These are phyloP conservation scores for Orchestes rusci DNA, from an alignment of 2,888 invertebrate species.

Conservation along the genomic window DNA sequence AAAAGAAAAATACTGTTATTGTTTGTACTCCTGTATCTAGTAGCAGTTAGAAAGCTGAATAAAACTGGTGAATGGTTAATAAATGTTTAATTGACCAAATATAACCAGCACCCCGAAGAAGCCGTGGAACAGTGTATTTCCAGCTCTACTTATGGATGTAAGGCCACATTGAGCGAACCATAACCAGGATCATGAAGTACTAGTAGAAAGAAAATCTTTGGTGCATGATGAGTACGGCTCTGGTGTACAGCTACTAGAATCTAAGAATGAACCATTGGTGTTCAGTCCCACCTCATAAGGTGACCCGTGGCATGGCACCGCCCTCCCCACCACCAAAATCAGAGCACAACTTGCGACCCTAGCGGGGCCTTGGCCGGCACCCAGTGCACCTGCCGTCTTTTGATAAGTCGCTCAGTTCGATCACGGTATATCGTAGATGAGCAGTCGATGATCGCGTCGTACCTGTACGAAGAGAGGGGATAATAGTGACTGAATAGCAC, in stretches of 20 bases:
- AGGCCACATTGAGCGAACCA: no score
- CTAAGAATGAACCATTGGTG: conserved; percentile 23
- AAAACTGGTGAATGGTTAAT: no score
- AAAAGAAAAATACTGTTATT: no score
- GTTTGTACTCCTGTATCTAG: no score
- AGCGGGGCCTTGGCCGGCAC: conserved; percentile 30
- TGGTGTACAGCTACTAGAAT: conserved; percentile 8
- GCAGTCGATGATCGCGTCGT: conserved; percentile 18
- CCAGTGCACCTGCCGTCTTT: conserved; percentile 22
- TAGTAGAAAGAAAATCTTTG: no score
- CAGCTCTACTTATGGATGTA: no score
- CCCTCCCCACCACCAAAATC: conserved; percentile 24
- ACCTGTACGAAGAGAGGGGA: neutral
- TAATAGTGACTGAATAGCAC: no score
- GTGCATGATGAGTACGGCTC: conserved; percentile 6
- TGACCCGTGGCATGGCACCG: conserved; percentile 23
- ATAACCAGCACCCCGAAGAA: no score
- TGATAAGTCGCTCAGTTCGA: conserved; percentile 29
- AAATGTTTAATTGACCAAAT: no score
- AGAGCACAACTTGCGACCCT: conserved; percentile 30
- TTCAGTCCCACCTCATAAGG: conserved; percentile 15
- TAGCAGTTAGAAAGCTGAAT: no score
- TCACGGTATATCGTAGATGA: conserved; percentile 29
- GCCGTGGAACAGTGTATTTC: no score
- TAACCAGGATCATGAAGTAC: neutral